These are phyloP conservation scores for Latrodectus elegans DNA, from an alignment of 2,888 invertebrate genomes.

Conservation along the genomic window DNA sequence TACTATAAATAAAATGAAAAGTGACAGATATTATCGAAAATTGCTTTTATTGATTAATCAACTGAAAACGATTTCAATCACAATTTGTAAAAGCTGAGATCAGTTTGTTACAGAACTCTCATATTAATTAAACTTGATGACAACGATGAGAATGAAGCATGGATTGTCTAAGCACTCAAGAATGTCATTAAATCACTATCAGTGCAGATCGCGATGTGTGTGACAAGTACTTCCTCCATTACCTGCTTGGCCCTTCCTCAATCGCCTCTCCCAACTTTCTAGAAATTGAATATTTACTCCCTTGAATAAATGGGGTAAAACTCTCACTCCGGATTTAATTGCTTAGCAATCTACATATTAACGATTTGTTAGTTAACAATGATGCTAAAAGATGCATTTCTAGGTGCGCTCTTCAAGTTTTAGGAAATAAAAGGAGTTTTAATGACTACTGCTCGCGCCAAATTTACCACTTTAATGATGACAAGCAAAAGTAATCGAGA, in stretches of 20 bases:
- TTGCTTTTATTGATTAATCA: no score
- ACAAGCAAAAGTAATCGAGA: slow-evolving; percentile 24
- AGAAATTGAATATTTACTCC: slow-evolving; percentile 31
- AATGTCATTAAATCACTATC: slow-evolving; percentile 20
- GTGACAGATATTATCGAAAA: no score
- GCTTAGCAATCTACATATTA: slow-evolving; percentile 16
- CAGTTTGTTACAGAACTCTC: background rate
- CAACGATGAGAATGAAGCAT: background rate
- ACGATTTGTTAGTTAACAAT: slow-evolving; percentile 30
- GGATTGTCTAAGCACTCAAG: background rate
- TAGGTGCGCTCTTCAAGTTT: slow-evolving; percentile 5
- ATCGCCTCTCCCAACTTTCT: background rate
- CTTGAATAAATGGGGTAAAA: slow-evolving; percentile 14
- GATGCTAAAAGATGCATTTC: slow-evolving; percentile 31
- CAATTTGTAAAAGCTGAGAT: no score
- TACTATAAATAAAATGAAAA: no score
- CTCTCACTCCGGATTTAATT: slow-evolving; percentile 14
- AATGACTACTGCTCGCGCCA: slow-evolving; percentile 21
- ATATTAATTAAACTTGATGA: background rate
- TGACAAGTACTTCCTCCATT: slow-evolving; percentile 21
- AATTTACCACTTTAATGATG: slow-evolving; percentile 21
- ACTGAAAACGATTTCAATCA: no score
- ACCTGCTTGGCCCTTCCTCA: slow-evolving; percentile 27
- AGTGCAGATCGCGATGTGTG: background rate
- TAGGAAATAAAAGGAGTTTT: slow-evolving; percentile 13